Percentiles rank a stretch among this genome's conserved stretches.
phyloP scores from a whole-genome alignment of 2,888 invertebrate genomes.

The Disparrhopalites patrizii region DNA sequence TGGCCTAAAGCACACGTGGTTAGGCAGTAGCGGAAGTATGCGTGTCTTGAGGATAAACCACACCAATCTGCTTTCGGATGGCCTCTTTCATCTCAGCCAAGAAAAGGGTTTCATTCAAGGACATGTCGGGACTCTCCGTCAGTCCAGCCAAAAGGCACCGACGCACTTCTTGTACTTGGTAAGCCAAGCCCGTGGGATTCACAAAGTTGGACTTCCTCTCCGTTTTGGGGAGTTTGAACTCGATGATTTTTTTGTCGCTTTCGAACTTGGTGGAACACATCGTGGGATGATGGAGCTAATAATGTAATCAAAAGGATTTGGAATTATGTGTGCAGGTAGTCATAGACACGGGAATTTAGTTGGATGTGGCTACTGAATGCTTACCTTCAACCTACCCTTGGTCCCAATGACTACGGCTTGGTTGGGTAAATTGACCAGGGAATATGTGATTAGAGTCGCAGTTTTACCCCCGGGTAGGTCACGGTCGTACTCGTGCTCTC shows the following conservation, averaged over 20 bases:
- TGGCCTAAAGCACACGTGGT: no score
- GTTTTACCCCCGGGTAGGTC: constrained; percentile 61
- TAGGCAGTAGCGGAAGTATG: no score
- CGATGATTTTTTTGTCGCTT: no score
- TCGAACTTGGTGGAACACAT: no score
- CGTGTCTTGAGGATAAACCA: constrained; percentile 60
- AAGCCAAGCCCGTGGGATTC: constrained; percentile 71
- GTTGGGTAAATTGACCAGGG: constrained; percentile 55
- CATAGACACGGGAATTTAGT: constrained; percentile 67
- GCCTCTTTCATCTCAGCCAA: constrained; percentile 70
- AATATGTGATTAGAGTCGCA: constrained; percentile 59
- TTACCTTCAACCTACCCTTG: constrained; percentile 63
- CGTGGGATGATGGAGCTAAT: no score
- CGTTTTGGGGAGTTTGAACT: no score
- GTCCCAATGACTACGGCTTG: constrained; percentile 65
- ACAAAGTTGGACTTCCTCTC: constrained; percentile 61
- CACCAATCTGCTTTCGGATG: constrained; percentile 66
- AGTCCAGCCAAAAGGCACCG: constrained; percentile 65
- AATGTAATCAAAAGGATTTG: no score
- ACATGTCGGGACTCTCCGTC: constrained; percentile 65
- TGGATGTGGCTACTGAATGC: neutral
- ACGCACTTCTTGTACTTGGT: constrained; percentile 73
- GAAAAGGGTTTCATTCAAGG: constrained; percentile 64
- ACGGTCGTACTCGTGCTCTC: constrained; percentile 62
- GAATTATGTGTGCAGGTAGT: constrained; percentile 64